A percentile compares a stretch with the other conserved stretches of the same genome.
These are phyloP conservation scores for fruit fly (Drosophila melanogaster) DNA, from an alignment of 1,140 invertebrate genomes.

Conservation along the genomic window Release_6_plus_ISO1_MT NT_033779.5:12266001-12266500, in stretches of 20 bases:
- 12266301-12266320: conserved; percentile 77
- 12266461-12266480: conserved; percentile 46
- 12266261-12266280: conserved; percentile 21
- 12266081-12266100: too few species aligned
- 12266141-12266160: conserved; percentile 2
- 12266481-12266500: conserved; percentile 67
- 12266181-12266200: not conserved
- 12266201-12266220: conserved; percentile 55
- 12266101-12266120: conserved; percentile 5
- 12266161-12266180: not conserved
- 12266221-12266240: conserved; percentile 70
- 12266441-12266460: conserved; percentile 4
- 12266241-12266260: conserved; percentile 58
- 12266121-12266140: conserved; percentile 13
- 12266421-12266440: conserved; percentile 13
- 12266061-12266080: too few species aligned
- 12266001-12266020: not conserved
- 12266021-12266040: not conserved
- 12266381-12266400: conserved; percentile 70
- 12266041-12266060: not conserved
- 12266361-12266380: conserved; percentile 20
- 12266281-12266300: conserved; percentile 26
- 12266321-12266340: conserved; percentile 80
- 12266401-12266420: conserved; percentile 79
- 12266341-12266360: conserved; percentile 32